These are phyloP conservation scores for Chionodraco myersi DNA, from an alignment of 2,113 vertebrate species.

Conservation along the genomic window DNA sequence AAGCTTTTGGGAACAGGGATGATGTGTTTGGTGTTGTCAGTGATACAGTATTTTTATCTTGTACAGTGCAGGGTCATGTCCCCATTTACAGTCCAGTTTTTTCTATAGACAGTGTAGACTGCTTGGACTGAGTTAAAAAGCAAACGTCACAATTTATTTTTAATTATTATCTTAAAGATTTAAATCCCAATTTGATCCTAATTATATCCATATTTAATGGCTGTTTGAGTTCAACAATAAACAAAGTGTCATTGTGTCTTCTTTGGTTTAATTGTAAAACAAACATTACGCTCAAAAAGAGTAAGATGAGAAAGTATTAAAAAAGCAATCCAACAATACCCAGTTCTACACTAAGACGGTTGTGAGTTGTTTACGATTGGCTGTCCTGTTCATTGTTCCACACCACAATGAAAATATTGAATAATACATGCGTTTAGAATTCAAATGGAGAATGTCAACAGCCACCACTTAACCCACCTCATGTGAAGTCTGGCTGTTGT, in stretches of 20 bases:
- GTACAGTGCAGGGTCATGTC: neutral
- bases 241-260: neutral
- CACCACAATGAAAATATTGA: conserved; percentile 5
- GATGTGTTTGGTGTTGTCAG: neutral
- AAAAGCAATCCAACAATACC: too few relatives aligned
- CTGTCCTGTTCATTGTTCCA: neutral
- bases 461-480: conserved; percentile 42
- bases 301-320: too few relatives aligned
- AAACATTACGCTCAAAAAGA: neutral
- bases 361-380: too few relatives aligned
- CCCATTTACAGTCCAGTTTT: neutral
- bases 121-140: neutral
- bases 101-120: neutral
- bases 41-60: neutral
- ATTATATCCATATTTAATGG: neutral
- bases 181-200: neutral
- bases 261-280: neutral
- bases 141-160: neutral
- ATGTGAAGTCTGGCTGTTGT: conserved; percentile 53
- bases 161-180: too few relatives aligned
- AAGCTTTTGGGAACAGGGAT: neutral
- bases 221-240: neutral
- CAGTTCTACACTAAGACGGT: too few relatives aligned
- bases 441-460: conserved; percentile 62
- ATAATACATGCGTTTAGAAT: conserved; percentile 35